Evolutionary conservation across 1,140 invertebrate genomes (phyloP), one percentile per base, ranked within the genome.

Genomic region (Drosophila paulistorum): DNA sequence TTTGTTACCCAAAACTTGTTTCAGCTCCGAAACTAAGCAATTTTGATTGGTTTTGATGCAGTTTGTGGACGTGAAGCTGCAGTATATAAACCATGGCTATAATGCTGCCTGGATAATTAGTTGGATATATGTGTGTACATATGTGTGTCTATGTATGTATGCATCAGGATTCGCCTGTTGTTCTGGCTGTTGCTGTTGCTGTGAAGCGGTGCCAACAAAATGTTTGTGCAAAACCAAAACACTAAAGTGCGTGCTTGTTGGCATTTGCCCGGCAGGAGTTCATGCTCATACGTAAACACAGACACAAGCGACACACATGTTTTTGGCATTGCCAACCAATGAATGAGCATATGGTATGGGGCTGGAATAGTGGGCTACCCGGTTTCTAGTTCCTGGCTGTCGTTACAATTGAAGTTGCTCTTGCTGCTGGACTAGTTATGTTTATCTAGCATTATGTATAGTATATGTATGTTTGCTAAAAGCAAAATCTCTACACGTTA

Each of bases 401-500:
- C 1, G 20, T 23, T 23, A 1, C 20, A 23, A 1, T 23, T 66
- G 61, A 61, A 68, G 17, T 48, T 48, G 7, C 45, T 51, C 55
- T 41, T 61, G 42, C 64, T 63, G 42, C 30, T 67, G 45, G n/a
- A 35, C 51, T 69, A 35, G 45, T 66, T 76, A 77, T 83, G 83
- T 83, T 79, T 87, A 72, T 72, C 82, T 77, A 79, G 72, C 71
- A 59, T 59, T 66, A 20, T 48, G 37, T 54, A 33, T 65, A 65
- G 37, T 64, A 65, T 63, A 41, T 74, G 62, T 63, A 41, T 74
- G 62, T 62, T 71, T 71, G 76, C 63, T 77, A 83, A 81, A 70
- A 78, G 77, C 74, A 66, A 77, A 78, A 83, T 80, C 77, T 77
- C 59, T 76, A 71, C 73, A 89, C 73, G 83, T 87, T 87, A 87